Evolutionary conservation across 2,113 vertebrate genomes (phyloP).

Genomic region (Crotalus tigris): DNA sequence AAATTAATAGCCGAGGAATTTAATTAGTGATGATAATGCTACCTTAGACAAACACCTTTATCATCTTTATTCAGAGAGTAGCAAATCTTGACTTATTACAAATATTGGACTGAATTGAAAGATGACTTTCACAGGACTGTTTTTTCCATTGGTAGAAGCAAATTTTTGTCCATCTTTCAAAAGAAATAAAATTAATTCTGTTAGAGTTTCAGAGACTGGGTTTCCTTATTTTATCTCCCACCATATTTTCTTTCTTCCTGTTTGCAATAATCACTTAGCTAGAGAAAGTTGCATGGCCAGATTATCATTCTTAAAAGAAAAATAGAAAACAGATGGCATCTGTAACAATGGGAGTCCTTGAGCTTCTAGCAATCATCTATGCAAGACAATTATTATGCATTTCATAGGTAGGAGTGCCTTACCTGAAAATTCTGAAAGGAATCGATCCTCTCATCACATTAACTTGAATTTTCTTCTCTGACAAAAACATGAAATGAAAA

Average conservation of each 20-base stretch:
- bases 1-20: not conserved
- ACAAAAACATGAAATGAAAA: not conserved
- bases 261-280: not conserved
- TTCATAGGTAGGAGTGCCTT: not conserved
- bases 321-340: not conserved
- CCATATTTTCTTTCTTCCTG: not conserved
- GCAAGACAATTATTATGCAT: not conserved
- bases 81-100: constrained; percentile 11
- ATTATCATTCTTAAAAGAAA: not conserved
- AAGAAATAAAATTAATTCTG: not conserved
- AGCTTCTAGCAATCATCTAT: not conserved
- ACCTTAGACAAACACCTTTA: not conserved
- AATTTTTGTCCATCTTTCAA: not conserved
- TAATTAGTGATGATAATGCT: not conserved
- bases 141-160: not conserved
- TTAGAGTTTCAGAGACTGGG: not conserved
- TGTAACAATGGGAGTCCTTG: not conserved
- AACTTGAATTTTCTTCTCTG: not conserved
- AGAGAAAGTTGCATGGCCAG: not conserved
- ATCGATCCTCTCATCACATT: not conserved
- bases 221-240: not conserved
- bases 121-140: not conserved
- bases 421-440: not conserved
- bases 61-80: not conserved
- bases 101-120: not conserved